phyloP scores from a whole-genome alignment of 35 echinoderm and acorn worm genomes.

The Eucidaris tribuloides region DNA sequence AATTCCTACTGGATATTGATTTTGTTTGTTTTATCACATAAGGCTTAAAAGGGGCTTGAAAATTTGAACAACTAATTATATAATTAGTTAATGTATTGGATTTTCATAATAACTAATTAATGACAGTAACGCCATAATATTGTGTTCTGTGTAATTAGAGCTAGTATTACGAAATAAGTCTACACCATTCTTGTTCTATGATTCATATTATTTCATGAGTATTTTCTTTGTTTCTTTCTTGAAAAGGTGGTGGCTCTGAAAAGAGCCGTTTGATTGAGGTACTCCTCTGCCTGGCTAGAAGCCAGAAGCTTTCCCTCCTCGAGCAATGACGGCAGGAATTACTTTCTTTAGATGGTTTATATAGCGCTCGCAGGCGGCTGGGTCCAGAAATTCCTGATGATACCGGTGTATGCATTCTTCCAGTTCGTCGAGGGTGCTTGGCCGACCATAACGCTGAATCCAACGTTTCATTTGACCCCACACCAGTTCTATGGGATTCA shows the following conservation, averaged over 20 bases:
- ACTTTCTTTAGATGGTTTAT: slow-evolving; percentile 51
- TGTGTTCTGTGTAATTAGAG: too few relatives aligned
- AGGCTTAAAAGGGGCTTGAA: too few relatives aligned
- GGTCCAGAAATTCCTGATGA: slow-evolving; percentile 7
- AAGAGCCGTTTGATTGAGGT: not conserved
- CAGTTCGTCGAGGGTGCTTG: slow-evolving; percentile 41
- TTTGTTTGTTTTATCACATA: too few relatives aligned
- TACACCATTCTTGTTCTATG: too few relatives aligned
- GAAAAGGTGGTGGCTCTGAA: not conserved
- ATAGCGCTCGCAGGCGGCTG: slow-evolving; percentile 23
- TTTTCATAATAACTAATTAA: too few relatives aligned
- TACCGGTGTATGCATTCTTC: slow-evolving; percentile 30
- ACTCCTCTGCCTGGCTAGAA: slow-evolving; percentile 10
- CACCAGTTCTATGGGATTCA: slow-evolving; percentile 56
- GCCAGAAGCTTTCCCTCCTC: slow-evolving; percentile 34
- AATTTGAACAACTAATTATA: too few relatives aligned
- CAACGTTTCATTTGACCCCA: slow-evolving; percentile 46
- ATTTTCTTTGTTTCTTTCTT: too few relatives aligned
- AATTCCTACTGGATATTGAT: too few relatives aligned
- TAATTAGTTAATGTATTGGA: too few relatives aligned
- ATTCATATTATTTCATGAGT: too few relatives aligned
- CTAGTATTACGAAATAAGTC: too few relatives aligned
- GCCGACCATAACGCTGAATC: slow-evolving; percentile 28
- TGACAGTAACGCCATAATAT: too few relatives aligned
- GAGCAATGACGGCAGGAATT: slow-evolving; percentile 22